Conservation (phyloP, 2,888 invertebrate species). For the Stenchaetothrips biformis region DNA sequence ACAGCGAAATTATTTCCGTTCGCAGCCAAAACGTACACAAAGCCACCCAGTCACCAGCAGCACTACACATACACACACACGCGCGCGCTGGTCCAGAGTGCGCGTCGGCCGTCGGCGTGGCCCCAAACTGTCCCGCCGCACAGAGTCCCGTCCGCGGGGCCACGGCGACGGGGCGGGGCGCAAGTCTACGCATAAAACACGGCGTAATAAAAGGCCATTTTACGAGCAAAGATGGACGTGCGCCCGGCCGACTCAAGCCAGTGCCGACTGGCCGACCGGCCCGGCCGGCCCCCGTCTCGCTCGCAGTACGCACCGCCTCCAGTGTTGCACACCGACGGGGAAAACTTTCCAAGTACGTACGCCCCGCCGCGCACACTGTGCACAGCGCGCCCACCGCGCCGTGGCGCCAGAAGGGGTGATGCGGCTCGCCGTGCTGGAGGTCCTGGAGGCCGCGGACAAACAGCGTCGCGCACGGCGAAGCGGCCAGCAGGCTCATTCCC, state of each 20-base stretch:
- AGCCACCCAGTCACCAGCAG: background rate
- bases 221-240: conserved; percentile 17
- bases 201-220: conserved; percentile 16
- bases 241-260: background rate
- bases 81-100: background rate
- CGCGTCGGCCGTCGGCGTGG: background rate
- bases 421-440: background rate
- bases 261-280: too few relatives aligned
- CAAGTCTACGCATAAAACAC: conserved; percentile 8
- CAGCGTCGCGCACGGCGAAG: background rate
- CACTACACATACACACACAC: background rate
- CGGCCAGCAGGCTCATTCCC: background rate
- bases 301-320: background rate
- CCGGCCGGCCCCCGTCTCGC: too few relatives aligned
- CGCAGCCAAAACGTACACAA: background rate
- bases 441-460: background rate
- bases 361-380: background rate
- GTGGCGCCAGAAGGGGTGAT: background rate
- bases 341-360: conserved; percentile 5
- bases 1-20: background rate
- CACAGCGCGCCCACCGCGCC: background rate
- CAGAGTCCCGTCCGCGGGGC: background rate
- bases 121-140: background rate
- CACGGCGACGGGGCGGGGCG: background rate
- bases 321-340: conserved; percentile 12